These are phyloP conservation scores for Euplagia quadripunctaria DNA, from an alignment of 2,888 invertebrate species.

Conservation along the genomic window DNA sequence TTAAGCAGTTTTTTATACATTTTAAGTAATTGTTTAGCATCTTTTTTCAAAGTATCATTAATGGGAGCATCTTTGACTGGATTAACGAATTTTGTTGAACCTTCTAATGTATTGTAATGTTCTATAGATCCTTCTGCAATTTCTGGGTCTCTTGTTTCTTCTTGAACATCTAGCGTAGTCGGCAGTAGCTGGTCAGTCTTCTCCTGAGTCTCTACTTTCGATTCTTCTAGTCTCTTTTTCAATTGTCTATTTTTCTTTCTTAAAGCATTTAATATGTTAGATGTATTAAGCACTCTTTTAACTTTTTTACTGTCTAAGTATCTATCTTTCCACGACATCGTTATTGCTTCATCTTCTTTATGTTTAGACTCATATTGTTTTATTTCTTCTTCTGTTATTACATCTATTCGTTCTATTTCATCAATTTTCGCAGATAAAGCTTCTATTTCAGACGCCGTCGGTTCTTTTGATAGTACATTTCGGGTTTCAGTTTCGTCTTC, in stretches of 20 bases:
- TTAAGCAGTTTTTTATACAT: constrained; percentile 83
- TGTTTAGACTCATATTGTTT: constrained; percentile 54
- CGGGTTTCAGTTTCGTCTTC: constrained; percentile 72
- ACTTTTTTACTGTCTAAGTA: constrained; percentile 88
- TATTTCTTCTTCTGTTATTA: constrained; percentile 66
- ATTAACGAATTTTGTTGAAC: constrained; percentile 74
- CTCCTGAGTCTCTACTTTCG: constrained; percentile 8
- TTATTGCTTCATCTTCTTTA: constrained; percentile 25
- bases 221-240: constrained; percentile 71
- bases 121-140: constrained; percentile 84
- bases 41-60: constrained; percentile 72
- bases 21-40: constrained; percentile 80
- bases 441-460: constrained; percentile 78
- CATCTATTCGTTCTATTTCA: constrained; percentile 74
- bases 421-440: constrained; percentile 83
- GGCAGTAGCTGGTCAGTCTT: neutral
- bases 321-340: constrained; percentile 87
- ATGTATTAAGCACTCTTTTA: constrained; percentile 84
- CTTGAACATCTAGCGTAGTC: constrained; percentile 41
- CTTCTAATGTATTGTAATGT: constrained; percentile 83
- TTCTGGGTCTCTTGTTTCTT: constrained; percentile 37
- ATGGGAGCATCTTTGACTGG: constrained; percentile 60
- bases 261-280: constrained; percentile 87
- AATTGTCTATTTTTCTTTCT: constrained; percentile 87
- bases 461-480: constrained; percentile 76